Percentiles rank a stretch among this genome's conserved stretches.
Conservation (phyloP, 2,888 invertebrate species). For the Thecocarcelia acutangulata region DNA sequence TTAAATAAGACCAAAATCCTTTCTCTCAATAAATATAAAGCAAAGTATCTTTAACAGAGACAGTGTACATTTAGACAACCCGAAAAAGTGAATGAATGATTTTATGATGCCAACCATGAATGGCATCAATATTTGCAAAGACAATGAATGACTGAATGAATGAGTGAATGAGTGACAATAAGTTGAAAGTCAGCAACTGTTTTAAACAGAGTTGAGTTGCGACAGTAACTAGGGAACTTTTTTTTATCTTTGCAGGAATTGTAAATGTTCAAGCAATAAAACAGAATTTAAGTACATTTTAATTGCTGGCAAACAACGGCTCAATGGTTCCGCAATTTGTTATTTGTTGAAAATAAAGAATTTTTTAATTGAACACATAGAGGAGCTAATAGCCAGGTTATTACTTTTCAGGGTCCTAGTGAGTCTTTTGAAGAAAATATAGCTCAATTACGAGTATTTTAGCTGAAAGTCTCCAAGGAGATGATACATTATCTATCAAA, state of each 20-base stretch:
- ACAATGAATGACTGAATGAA: background rate
- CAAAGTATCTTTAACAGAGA: background rate
- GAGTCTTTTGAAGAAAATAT: no score
- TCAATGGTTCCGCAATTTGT: background rate
- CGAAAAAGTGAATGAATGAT: background rate
- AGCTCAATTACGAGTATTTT: no score
- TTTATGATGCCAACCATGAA: constrained; percentile 4
- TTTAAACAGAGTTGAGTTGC: background rate
- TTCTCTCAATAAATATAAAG: constrained; percentile 5
- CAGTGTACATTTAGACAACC: background rate
- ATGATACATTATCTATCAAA: no score
- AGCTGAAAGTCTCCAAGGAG: no score
- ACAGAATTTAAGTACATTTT: background rate
- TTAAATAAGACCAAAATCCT: constrained; percentile 14
- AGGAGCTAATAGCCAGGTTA: no score
- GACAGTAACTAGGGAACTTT: background rate
- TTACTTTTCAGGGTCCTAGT: no score
- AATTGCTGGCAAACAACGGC: background rate
- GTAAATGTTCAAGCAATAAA: no score
- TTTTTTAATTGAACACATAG: background rate
- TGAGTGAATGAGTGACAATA: background rate
- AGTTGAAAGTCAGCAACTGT: background rate
- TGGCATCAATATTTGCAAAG: background rate
- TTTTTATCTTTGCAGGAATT: no score
- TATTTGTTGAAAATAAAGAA: background rate